Evolutionary conservation across 2,113 vertebrate genomes (phyloP).

Genomic region (Erythrolamprus reginae): DNA sequence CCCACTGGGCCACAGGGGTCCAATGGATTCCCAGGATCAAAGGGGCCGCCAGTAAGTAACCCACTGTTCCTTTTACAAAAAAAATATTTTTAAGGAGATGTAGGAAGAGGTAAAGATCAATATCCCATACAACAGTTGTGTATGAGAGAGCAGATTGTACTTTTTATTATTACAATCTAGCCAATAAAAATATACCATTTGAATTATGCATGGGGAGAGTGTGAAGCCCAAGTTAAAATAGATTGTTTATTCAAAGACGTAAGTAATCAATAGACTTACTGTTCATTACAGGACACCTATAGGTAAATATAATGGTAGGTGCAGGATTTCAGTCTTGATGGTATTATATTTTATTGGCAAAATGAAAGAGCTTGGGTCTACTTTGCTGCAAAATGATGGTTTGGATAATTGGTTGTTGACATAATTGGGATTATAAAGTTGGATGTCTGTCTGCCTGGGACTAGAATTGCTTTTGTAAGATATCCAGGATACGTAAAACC

Average conservation of each 20-base stretch:
- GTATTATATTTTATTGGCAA: neutral
- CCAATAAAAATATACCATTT: neutral
- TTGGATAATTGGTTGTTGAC: neutral
- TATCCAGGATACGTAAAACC: neutral
- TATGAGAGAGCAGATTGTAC: neutral
- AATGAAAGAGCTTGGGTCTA: neutral
- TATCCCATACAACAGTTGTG: neutral
- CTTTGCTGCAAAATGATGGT: neutral
- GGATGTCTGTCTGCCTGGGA: neutral
- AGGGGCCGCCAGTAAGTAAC: slow-evolving; percentile 82
- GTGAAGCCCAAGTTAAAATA: neutral
- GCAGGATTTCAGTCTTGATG: neutral
- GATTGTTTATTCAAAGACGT: neutral
- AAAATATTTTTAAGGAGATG: neutral
- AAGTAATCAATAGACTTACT: neutral
- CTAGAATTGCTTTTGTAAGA: neutral
- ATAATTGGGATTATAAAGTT: neutral
- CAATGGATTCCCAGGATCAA: slow-evolving; percentile 79
- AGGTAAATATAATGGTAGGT: neutral
- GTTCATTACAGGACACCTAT: neutral
- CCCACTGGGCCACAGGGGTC: slow-evolving; percentile 81
- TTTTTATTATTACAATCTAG: neutral
- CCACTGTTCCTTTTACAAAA: neutral
- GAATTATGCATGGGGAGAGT: neutral
- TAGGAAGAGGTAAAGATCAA: neutral